Percentiles rank a stretch among this genome's conserved stretches.
These are phyloP conservation scores for Boloria selene DNA, from an alignment of 2,888 invertebrate genomes.

Conservation along the genomic window DNA sequence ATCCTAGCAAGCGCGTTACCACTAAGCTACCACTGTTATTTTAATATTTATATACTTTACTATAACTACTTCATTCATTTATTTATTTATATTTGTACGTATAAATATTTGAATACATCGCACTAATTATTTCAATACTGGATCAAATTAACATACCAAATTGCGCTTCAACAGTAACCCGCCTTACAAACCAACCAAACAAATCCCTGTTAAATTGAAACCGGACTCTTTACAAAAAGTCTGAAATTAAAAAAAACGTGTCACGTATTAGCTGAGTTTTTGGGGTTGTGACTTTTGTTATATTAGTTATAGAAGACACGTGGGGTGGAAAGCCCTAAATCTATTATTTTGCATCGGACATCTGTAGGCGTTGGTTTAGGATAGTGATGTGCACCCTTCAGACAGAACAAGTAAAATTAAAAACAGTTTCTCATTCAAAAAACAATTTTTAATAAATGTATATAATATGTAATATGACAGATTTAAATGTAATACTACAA, in stretches of 20 bases:
- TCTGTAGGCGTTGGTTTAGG: slow-evolving; percentile 47
- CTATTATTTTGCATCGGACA: slow-evolving; percentile 57
- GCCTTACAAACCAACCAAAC: slow-evolving; percentile 51
- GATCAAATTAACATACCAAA: slow-evolving; percentile 54
- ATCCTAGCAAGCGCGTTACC: too few relatives aligned
- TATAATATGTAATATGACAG: too few relatives aligned
- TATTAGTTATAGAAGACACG: slow-evolving; percentile 52
- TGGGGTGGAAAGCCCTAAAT: slow-evolving; percentile 62
- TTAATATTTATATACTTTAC: too few relatives aligned
- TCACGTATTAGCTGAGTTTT: slow-evolving; percentile 56
- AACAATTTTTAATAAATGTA: background rate
- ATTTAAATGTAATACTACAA: too few relatives aligned
- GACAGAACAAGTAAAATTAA: too few relatives aligned
- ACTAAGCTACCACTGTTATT: too few relatives aligned
- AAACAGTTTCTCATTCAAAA: background rate
- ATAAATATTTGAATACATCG: slow-evolving; percentile 1
- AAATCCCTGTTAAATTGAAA: slow-evolving; percentile 70
- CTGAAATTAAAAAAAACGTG: slow-evolving; percentile 48
- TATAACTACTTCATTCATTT: too few relatives aligned
- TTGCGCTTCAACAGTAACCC: slow-evolving; percentile 51
- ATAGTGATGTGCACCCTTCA: slow-evolving; percentile 44
- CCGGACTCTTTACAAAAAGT: slow-evolving; percentile 58
- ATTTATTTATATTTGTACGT: slow-evolving; percentile 13
- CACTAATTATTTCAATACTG: slow-evolving; percentile 41
- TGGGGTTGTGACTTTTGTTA: slow-evolving; percentile 72